Conservation (phyloP, 2,797 vertebrate species). For the Anableps anableps region DNA sequence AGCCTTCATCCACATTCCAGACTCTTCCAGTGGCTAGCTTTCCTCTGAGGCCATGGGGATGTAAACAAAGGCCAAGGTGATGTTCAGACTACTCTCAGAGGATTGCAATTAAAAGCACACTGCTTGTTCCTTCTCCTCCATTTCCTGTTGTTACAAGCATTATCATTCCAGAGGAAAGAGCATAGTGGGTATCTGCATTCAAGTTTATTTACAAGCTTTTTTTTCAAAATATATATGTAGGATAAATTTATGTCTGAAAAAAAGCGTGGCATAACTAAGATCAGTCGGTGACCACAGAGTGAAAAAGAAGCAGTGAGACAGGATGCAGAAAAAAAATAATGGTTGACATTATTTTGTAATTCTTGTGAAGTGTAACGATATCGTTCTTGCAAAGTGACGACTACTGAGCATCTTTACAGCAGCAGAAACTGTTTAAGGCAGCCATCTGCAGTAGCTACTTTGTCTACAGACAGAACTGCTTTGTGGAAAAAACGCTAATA, state of each 20-base stretch:
- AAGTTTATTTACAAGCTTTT: constrained; percentile 13
- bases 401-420: constrained; percentile 16
- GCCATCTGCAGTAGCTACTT: constrained; percentile 40
- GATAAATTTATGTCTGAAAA: constrained; percentile 4
- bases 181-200: constrained; percentile 1
- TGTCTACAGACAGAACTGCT: constrained; percentile 34
- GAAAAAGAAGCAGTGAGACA: constrained; percentile 9
- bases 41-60: constrained; percentile 44
- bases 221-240: constrained; percentile 1
- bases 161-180: background rate
- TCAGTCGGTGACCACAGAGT: constrained; percentile 11
- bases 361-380: constrained; percentile 24
- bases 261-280: constrained; percentile 11
- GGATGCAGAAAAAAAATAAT: background rate
- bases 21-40: constrained; percentile 47
- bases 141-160: constrained; percentile 14
- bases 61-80: constrained; percentile 60
- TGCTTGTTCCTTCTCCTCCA: constrained; percentile 23
- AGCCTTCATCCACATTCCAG: constrained; percentile 52
- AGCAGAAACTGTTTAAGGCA: constrained; percentile 36
- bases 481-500: constrained; percentile 43
- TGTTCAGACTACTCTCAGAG: constrained; percentile 49
- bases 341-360: constrained; percentile 22
- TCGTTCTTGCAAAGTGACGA: constrained; percentile 34
- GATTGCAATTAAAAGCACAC: constrained; percentile 34